These are phyloP conservation scores for Podargus strigoides DNA, from an alignment of 2,797 vertebrate genomes.

Conservation along the genomic window DNA sequence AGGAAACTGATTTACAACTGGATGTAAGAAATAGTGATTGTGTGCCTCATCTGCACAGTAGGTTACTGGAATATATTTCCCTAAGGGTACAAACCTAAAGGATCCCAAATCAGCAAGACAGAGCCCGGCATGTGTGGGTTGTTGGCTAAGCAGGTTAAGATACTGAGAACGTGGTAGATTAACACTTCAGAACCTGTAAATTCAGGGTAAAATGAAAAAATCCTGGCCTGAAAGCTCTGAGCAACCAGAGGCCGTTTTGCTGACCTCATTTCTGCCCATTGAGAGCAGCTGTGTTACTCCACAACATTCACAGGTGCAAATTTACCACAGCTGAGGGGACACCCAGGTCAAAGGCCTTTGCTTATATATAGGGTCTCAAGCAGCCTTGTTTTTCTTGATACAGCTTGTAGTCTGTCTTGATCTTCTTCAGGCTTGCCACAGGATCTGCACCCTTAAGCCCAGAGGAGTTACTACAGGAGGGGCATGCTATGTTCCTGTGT, in stretches of 20 bases:
- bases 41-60: background rate
- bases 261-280: background rate
- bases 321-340: background rate
- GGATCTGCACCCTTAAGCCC: background rate
- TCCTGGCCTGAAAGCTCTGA: background rate
- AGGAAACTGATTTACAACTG: slow-evolving; percentile 44
- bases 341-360: background rate
- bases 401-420: accelerated
- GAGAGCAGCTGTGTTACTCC: background rate
- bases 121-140: background rate
- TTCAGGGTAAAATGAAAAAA: background rate
- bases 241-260: background rate
- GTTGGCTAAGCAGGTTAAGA: background rate
- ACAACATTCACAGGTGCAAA: background rate
- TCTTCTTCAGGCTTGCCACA: accelerated
- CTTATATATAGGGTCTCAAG: background rate
- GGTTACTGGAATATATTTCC: background rate
- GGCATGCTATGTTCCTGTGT: background rate
- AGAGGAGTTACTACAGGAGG: accelerated
- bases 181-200: background rate
- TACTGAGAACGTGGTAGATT: background rate
- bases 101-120: background rate
- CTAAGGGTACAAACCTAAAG: background rate
- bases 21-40: background rate
- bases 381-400: accelerated